Base-by-base conservation (phyloP, 2,888 invertebrate species). In the Lypha dubia region DNA sequence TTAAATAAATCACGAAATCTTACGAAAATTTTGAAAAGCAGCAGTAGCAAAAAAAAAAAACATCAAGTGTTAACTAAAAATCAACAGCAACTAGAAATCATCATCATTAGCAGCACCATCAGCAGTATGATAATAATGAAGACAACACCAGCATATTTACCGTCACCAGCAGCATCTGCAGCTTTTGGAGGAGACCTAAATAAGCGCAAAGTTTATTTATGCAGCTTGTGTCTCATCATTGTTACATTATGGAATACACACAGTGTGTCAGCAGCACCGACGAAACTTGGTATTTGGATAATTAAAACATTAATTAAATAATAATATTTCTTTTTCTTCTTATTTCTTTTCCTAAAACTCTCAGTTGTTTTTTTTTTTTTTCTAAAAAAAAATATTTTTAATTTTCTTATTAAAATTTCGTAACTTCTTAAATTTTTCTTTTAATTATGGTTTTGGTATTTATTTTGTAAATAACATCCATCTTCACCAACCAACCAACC, bases 221-320 rank as follows among this genome's bases (percentile, higher is more conserved):
- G 24, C 44, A 75, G 28, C n/a, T 77, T 68, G 41, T 53, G 76
- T 73, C 65, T 74, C 38, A 62, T 81, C 38, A 63, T 80, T 63
- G 71, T 70, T 49, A n/a, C 63, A 63, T 67, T 84, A 44, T 84
- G 84, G 81, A 74, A 81, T 84, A 84, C 77, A 58, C 73, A 73
- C 73, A 63, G 77, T 71, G 88, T 86, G 22, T 63, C 77, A 60
- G 86, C 86, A 77, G 86, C 87, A n/a, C 88, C 88, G 53, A 86
- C 87, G 62, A 86, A 86, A 76, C 77, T 87, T 81, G 88, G 88
- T 88, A 88, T 68, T 77, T 77, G 63, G 51, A 75, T 28, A 75
- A n/a, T 85, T 41, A n/a, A 51, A 56, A 75, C 8, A 73, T 82
- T 9, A 11, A 58, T 38, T 49, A 71, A 60, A 41, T 6, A 11